Base-by-base conservation (phyloP, 2,888 invertebrate genomes). In the Tiliacea citrago region DNA sequence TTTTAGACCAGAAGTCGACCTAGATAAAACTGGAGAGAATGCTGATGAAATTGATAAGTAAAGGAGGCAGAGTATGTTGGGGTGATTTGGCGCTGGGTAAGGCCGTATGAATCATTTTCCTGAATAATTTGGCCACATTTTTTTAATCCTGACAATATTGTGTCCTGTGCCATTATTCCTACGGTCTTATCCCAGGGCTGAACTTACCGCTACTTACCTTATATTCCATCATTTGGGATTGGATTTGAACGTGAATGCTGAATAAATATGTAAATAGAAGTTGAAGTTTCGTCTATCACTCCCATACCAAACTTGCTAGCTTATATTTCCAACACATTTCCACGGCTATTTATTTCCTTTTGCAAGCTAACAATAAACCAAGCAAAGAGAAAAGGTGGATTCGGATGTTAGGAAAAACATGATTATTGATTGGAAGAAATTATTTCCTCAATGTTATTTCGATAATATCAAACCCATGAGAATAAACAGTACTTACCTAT, bases 1-100 rank as follows among this genome's bases (percentile, higher is more conserved):
- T 60, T 7, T 53, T 21, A 24, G 12, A 71, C 18, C 49, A 16
- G 2, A 16, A 49, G 35, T 24, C 16, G 35, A 79, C 79, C 61
- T 76, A 61, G 53, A 71, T 79, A 53, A 55, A 51, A 13, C 18
- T 47, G 29, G 13, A n/a, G 12, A 10, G 13, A 47, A 49, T 61
- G 18, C 12, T 39, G 18, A 21, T 61, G 8, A n/a, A 10, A n/a
- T 53, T 24, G 3, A 45, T 16, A 55, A 21, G 12, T 29, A 18
- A 77, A 21, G 18, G 35, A 35, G 10, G n/a, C 18, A 3, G 8
- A 21, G 4, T 29, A 63, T 18, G 5, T 29, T 47, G 12, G 29
- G 13, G 21, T 47, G 13, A 29, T 21, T 21, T 1, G 0, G 29
- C 21, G 4, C 0, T 13, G 21, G 13, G 13, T 49, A 21, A 35